Evolutionary conservation across 2,113 vertebrate genomes (phyloP), one percentile per base, ranked within the genome.

Genomic region (Oreochromis aureus): DNA sequence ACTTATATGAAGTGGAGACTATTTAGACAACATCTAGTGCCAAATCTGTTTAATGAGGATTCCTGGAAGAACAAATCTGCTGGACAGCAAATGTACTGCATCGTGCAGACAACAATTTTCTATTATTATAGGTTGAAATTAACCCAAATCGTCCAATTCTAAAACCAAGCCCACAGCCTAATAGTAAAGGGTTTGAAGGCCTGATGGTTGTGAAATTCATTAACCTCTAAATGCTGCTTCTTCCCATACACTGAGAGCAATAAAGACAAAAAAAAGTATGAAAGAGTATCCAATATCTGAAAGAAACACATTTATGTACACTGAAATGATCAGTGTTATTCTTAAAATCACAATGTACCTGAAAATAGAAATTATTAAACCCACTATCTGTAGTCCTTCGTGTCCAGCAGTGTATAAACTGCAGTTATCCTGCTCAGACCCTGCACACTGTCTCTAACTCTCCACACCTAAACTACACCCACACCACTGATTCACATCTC

Each of bases 401-500:
- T 16, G 16, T 87, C 59, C 71, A 81, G 7, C 27, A 18, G 61
- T 89, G 34, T 30, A 32, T 87, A 27, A 56, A 69, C 61, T 36
- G 7, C 27, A 55, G 11, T 73, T 39, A 63, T 82, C 44, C 22
- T 69, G 4, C 59, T 82, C 54, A 58, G 30, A 56, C 30, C 34
- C 36, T 41, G 27, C 84, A 71, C 24, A 6, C 81, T 83, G 71
- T 34, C 84, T 88, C 63, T n/a, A 79, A 54, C 59, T 69, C 66
- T 86, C 53, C 58, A 76, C 24, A 16, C 82, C 44, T 53, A 44
- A 86, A 85, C 44, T 54, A 9, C 41, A 78, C 82, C 22, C 36
- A 24, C 22, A 79, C 36, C 80, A 56, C 78, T 19, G 56, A 90
- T 85, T 34, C 89, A 84, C 84, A 86, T 89, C 87, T 92, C 16